phyloP scores from a whole-genome alignment of 2,888 invertebrate species.

The Operophtera brumata region DNA sequence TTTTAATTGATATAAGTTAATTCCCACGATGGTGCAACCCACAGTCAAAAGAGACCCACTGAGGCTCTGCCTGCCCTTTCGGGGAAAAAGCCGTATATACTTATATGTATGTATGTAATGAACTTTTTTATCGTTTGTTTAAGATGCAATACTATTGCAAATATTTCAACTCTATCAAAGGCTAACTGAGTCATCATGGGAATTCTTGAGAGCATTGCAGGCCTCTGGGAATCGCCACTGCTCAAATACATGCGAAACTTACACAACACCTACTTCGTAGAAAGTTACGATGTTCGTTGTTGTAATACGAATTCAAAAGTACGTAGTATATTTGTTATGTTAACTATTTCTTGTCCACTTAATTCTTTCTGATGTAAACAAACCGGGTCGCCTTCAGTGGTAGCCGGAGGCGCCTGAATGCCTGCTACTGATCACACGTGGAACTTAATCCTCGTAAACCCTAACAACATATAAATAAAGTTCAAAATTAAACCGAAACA shows the following conservation, averaged over 20 bases:
- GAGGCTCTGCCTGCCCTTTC: too few relatives aligned
- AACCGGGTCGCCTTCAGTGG: constrained; percentile 61
- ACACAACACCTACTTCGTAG: constrained; percentile 3
- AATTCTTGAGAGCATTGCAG: too few relatives aligned
- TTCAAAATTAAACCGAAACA: constrained; percentile 18
- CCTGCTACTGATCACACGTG: constrained; percentile 41
- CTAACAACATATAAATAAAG: constrained; percentile 20
- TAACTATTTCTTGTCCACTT: constrained; percentile 45
- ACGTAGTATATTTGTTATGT: too few relatives aligned
- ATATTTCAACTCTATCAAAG: not conserved
- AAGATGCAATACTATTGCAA: not conserved
- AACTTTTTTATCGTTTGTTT: too few relatives aligned
- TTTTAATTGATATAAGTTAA: too few relatives aligned
- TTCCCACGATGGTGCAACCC: too few relatives aligned
- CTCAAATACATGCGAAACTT: not conserved
- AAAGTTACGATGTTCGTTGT: not conserved
- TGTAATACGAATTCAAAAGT: too few relatives aligned
- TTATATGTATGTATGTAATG: too few relatives aligned
- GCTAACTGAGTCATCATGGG: not conserved
- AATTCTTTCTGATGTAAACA: constrained; percentile 47
- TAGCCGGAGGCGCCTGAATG: constrained; percentile 63
- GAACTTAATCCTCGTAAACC: constrained; percentile 17
- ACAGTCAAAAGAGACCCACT: too few relatives aligned
- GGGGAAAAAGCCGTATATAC: too few relatives aligned
- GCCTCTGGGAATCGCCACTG: constrained; percentile 1